Conservation (phyloP, 2,797 vertebrate genomes). For the Danionella dracula region DNA sequence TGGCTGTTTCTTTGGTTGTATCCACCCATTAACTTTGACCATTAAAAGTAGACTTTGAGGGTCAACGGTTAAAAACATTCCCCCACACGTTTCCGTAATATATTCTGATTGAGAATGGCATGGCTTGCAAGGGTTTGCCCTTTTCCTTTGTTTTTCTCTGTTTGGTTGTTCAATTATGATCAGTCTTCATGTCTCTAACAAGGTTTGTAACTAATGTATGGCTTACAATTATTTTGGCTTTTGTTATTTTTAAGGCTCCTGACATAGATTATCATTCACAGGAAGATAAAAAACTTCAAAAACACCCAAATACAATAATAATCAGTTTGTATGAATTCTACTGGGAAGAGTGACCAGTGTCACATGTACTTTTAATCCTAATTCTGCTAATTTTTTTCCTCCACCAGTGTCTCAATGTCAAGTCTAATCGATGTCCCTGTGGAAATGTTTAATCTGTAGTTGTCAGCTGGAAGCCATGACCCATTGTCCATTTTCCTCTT, state of each 20-base stretch:
- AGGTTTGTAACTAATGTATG: conserved; percentile 13
- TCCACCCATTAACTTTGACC: background rate
- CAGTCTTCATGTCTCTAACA: conserved; percentile 26
- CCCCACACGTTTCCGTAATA: background rate
- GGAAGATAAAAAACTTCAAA: conserved; percentile 63
- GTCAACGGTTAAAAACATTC: background rate
- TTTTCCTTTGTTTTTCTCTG: conserved; percentile 18
- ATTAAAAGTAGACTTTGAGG: background rate
- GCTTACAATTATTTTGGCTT: conserved; percentile 21
- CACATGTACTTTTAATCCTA: no score
- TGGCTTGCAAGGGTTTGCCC: background rate
- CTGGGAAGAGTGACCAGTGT: no score
- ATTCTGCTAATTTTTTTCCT: no score
- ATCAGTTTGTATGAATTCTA: no score
- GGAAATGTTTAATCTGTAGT: conserved; percentile 18
- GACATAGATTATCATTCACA: conserved; percentile 54
- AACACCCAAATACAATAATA: no score
- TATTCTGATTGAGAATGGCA: background rate
- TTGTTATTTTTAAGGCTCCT: conserved; percentile 19
- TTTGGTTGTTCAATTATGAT: background rate
- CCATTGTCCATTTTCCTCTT: conserved; percentile 18
- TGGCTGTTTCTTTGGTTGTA: background rate
- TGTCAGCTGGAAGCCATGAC: conserved; percentile 6
- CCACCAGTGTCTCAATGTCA: background rate
- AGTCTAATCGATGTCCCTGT: background rate